Evolutionary conservation across 2,797 vertebrate species (phyloP), one percentile per base, ranked within the genome.

Genomic region (Dermochelys coriacea): DNA sequence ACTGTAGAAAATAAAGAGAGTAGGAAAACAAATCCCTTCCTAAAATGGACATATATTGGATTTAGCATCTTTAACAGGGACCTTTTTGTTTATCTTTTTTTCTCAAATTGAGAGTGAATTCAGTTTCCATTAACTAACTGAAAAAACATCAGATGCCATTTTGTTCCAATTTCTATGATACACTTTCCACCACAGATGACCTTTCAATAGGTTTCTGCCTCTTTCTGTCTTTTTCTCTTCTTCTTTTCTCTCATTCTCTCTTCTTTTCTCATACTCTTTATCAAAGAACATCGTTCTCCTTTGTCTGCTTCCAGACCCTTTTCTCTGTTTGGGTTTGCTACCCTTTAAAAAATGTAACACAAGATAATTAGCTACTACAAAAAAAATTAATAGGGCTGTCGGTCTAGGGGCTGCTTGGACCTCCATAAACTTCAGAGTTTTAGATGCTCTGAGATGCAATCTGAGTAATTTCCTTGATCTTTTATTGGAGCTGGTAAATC

Each of bases 401-500:
- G 96, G 96, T 98, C 93, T 97, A 91, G 95, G 89, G 93, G 89
- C 68, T 96, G 92, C 97, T 96, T 95, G 96, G 95, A 94, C 95
- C 88, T 95, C 93, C 94, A 95, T 96, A 98, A 98, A 97, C 82
- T 94, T 96, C 90, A 95, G 95, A 94, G 88, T 96, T 98, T 98
- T 97, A 97, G 97, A 97, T 97, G 96, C 84, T 95, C 94, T 95
- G 88, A 98, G 97, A 98, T 98, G 96, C 90, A 98, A 98, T 98
- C 96, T 96, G 97, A 97, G 97, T 94, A 98, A 98, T 97, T 98
- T 98, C 98, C 97, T 98, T 98, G 97, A 98, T 98, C 97, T 98
- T 98, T 98, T 97, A 98, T 96, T 98, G 96, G 86, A 95, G 80
- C 96, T 97, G 97, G 97, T 98, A 98, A 98, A 98, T 98, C 78